Evolutionary conservation across 2,888 invertebrate genomes (phyloP), one percentile per base, ranked within the genome.

Genomic region (Rhamnusium bicolor): DNA sequence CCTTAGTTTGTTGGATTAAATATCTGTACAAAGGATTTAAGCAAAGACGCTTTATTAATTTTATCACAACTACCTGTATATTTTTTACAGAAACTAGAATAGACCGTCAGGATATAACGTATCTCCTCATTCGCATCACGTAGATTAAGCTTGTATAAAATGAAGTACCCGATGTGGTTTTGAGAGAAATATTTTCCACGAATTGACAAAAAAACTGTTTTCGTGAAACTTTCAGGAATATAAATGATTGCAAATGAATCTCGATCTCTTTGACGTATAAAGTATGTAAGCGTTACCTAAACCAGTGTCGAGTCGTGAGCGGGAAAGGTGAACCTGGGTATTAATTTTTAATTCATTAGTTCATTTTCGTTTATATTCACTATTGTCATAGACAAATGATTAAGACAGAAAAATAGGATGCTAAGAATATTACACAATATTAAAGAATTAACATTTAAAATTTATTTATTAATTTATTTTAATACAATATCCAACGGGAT

Each of bases 161-260:
- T 78, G 77, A 77, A 79, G 29, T 29, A 58, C 77, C 76, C 76
- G 75, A 79, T 81, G 79, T 78, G 79, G 79, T 76, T 73, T 68
- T 62, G 72, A 69, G 72, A 75, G 74, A 73, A 80, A 79, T 76
- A 79, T 78, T 75, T 78, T 79, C 78, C 77, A 75, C 71, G 76
- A 77, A 81, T 81, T 80, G 78, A 78, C 78, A 74, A 77, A 78
- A 80, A 83, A 82, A 81, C 75, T 78, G 80, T 81, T 83, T 83
- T 81, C 77, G 72, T 63, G 79, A 82, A 83, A 82, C 78, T 83
- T 83, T 79, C 74, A 74, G 72, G 85, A 84, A 85, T 85, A 85
- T 84, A 85, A 85, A 85, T 84, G 84, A 83, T 84, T 82, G 83
- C 82, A 84, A 85, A 85, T 84, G 84, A 84, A 84, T 84, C 83